Base-by-base conservation (phyloP, 2,888 invertebrate species). In the Cerastoderma edule region DNA sequence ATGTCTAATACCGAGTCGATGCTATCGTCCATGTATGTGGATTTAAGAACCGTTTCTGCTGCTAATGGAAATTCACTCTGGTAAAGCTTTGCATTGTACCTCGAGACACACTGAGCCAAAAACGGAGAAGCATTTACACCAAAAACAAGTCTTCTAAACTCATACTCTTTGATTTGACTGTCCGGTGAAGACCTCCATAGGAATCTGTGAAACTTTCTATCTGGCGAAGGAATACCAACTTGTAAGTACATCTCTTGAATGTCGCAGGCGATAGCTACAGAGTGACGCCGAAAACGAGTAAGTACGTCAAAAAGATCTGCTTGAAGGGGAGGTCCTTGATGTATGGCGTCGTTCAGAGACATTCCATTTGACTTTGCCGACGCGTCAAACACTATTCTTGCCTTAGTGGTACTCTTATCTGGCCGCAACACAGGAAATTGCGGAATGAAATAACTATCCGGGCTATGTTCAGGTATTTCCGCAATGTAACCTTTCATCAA, bases 101-200 rank as follows among this genome's bases (percentile, higher is more conserved):
- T 72, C 5, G 79, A 39, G 0, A 83, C 78, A 68, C 33, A 79
- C 32, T 76, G 78, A 3, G 83, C 79, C 39, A 77, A 39, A 70
- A 76, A 79, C 1, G 81, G 83, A 10, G 79, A 83, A 8, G 73
- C 83, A 68, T 80, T 82, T 13, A 76, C 72, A 5, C 77, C 83
- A 72, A 82, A 83, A 2, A 82, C 68, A 16, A 81, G 50, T 30
- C 66, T 24, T 19, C 72, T 72, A 44, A 81, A 82, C 32, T 72
- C 60, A 69, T 72, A 77, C 33, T 27, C 39, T 6, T 67, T 67
- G 28, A 56, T 33, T 16, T 28, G 10, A 28, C 27, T 6, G 13
- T 32, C 13, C n/a, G 53, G 10, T 13, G 32, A 28, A 16, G 30
- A 13, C 1, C 66, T 50, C 69, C 76, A 77, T 16, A 78, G 46